Evolutionary conservation across 1,140 invertebrate species (phyloP), one percentile per base, ranked within the genome.

Genomic region (Hylaeus anthracinus): DNA sequence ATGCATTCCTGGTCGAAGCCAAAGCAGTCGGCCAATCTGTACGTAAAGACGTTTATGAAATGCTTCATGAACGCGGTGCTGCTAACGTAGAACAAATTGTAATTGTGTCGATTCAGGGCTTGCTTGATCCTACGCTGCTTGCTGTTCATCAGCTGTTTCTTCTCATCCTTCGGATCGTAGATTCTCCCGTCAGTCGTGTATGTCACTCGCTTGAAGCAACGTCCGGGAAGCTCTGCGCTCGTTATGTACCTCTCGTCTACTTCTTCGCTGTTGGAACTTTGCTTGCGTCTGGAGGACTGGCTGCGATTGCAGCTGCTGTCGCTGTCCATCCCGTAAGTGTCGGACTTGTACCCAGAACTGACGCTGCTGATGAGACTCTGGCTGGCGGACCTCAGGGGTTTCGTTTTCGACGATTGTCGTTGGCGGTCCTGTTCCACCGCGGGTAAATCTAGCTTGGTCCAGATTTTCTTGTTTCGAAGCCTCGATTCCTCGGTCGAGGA

Each of bases 41-140:
- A 88, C 41, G 94, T 92, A 70, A 96, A 95, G 37, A 95, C 81
- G 67, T 95, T 93, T 0, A 93, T 94, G 86, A 96, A 96, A 71
- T 96, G 93, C 26, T 92, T 90, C 94, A 96, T 95, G 76, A 96
- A 96, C 39, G 88, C 91, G 9, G 91, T 85, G 5, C 95, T 96
- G 86, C 94, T 95, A 1, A 96, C 90, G 86, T 95, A 96, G 61
- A 93, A 93, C 5, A 94, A 78, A 87, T 95, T 92, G 88, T 93
- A 91, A 82, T 92, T 88, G 88, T 92, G 84, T 67, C 86, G 89
- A 82, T 90, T 85, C 88, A 89, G 83, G 79, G 86, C 92, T 55
- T 91, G 89, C 89, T 91, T 94, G 58, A 94, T 91, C 53, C 91
- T 90, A 15, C 88, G 90, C 84, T 94, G 94, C 75, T 92, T 94